These are phyloP conservation scores for Andrena fulva DNA, from an alignment of 2,888 invertebrate species.

Conservation along the genomic window DNA sequence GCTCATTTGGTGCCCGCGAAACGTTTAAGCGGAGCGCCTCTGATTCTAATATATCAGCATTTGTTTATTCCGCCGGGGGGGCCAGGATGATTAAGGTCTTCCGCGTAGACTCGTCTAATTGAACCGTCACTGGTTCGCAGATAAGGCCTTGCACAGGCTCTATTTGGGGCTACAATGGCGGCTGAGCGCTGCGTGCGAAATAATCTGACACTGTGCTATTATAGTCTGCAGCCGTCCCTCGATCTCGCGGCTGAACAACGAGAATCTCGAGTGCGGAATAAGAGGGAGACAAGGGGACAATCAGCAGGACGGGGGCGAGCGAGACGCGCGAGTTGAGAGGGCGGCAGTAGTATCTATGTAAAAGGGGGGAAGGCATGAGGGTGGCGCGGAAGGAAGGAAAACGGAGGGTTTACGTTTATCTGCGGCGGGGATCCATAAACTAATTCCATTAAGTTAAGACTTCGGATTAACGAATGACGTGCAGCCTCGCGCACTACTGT, in stretches of 20 bases:
- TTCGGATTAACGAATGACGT: conserved; percentile 70
- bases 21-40: background rate
- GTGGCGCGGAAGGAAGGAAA: conserved; percentile 36
- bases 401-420: conserved; percentile 67
- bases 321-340: conserved; percentile 40
- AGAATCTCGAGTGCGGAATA: conserved; percentile 20
- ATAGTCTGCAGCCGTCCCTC: conserved; percentile 49
- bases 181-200: conserved; percentile 64
- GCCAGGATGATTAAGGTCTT: conserved; percentile 24
- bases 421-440: conserved; percentile 69
- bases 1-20: background rate
- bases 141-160: conserved; percentile 45
- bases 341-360: conserved; percentile 22
- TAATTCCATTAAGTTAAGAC: conserved; percentile 75
- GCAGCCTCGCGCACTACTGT: conserved; percentile 38
- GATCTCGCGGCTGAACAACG: conserved; percentile 57
- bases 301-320: conserved; percentile 35
- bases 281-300: conserved; percentile 34
- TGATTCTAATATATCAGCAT: conserved; percentile 33
- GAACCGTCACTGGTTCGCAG: conserved; percentile 42
- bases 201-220: conserved; percentile 69
- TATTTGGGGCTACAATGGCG: conserved; percentile 51
- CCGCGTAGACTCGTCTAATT: conserved; percentile 49
- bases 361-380: conserved; percentile 6
- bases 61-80: conserved; percentile 30